phyloP scores from a whole-genome alignment of 2,888 invertebrate species.

The Cheilosia pagana region DNA sequence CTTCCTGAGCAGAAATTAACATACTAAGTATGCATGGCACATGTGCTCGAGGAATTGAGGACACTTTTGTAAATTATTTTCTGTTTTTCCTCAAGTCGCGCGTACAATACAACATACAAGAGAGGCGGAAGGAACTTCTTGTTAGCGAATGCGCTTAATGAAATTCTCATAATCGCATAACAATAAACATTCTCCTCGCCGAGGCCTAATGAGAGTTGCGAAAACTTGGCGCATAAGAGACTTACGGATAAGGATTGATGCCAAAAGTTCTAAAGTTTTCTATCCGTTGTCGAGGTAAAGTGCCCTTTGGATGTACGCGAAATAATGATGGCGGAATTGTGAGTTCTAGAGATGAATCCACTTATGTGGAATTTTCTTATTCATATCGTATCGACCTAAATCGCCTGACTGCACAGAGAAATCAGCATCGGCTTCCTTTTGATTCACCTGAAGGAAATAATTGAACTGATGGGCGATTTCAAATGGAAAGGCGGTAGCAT shows the following conservation, averaged over 20 bases:
- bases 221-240: constrained; percentile 12
- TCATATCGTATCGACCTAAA: constrained; percentile 22
- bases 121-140: constrained; percentile 31
- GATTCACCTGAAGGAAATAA: constrained; percentile 57
- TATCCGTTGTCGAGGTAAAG: constrained; percentile 12
- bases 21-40: constrained; percentile 36
- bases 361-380: constrained; percentile 38
- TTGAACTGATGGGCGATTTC: constrained; percentile 33
- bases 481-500: background rate
- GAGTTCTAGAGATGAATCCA: constrained; percentile 45
- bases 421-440: constrained; percentile 12
- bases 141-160: constrained; percentile 33
- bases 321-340: constrained; percentile 39
- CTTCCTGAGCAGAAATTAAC: constrained; percentile 31
- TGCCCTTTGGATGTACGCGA: background rate
- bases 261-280: constrained; percentile 18
- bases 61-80: constrained; percentile 56
- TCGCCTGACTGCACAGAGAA: background rate
- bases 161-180: constrained; percentile 56
- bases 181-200: constrained; percentile 38
- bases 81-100: constrained; percentile 26
- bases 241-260: constrained; percentile 39
- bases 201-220: constrained; percentile 25
- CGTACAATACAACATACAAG: constrained; percentile 7
- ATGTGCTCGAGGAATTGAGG: constrained; percentile 47